Evolutionary conservation across 2,113 vertebrate species (phyloP).

Genomic region (Cyphomyrus plagiostoma): DNA sequence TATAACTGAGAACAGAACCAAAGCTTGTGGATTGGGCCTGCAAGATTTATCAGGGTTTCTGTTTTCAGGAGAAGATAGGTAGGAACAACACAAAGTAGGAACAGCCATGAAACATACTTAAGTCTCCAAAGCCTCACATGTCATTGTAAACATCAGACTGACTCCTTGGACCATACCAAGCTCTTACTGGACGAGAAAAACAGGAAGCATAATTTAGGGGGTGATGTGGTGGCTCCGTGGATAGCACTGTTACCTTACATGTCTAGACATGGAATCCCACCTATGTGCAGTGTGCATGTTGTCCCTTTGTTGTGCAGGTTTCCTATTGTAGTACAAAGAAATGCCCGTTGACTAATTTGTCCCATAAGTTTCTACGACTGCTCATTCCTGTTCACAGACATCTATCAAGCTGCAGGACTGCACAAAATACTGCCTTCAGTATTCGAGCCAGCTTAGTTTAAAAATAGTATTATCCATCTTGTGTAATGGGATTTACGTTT

Average conservation of each 20-base stretch:
- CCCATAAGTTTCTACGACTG: background rate
- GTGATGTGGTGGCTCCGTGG: background rate
- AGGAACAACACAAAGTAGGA: background rate
- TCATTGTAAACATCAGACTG: background rate
- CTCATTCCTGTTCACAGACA: background rate
- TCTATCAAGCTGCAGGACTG: background rate
- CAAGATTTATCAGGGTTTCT: background rate
- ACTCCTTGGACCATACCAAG: background rate
- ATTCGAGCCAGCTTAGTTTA: background rate
- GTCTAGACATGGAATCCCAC: background rate
- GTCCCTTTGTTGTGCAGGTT: background rate
- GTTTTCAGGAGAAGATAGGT: background rate
- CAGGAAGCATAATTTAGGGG: background rate
- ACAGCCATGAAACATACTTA: background rate
- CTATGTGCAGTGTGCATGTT: background rate
- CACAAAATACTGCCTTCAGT: background rate
- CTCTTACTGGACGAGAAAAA: background rate
- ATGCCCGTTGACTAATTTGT: background rate
- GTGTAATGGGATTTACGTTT: background rate
- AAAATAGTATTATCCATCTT: background rate
- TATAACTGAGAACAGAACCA: background rate
- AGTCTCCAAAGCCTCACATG: background rate
- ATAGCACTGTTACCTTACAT: background rate
- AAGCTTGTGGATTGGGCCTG: background rate
- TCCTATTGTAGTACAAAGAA: background rate